Percentiles rank a stretch among this genome's conserved stretches.
Evolutionary conservation across 53 echinoderm and acorn worm species (phyloP).

Genomic region (Mesocentrotus franciscanus): DNA sequence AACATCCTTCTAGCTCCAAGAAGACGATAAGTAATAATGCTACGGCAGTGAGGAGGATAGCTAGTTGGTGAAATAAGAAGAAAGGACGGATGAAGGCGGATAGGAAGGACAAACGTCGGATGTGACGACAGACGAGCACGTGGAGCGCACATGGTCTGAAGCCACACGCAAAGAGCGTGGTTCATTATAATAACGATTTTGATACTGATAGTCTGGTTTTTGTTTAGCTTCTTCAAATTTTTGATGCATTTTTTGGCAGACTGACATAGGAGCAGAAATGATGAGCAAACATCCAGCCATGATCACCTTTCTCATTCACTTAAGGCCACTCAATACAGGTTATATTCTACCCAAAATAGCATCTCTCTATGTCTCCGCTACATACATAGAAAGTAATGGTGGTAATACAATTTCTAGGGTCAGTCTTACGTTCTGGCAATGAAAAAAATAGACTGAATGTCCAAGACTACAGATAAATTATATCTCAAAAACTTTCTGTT

Average conservation of each 20-base stretch:
- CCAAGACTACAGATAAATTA: too few relatives aligned
- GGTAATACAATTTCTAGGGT: too few relatives aligned
- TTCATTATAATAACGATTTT: background rate
- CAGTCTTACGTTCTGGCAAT: too few relatives aligned
- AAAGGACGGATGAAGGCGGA: background rate
- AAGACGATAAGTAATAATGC: background rate
- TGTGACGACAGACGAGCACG: background rate
- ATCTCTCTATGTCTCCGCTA: too few relatives aligned
- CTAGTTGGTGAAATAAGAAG: background rate
- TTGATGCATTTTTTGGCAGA: background rate
- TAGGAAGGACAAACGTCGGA: background rate
- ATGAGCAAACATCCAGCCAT: background rate
- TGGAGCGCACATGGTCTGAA: slow-evolving; percentile 12
- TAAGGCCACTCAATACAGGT: too few relatives aligned
- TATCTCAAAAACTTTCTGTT: too few relatives aligned
- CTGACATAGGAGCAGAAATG: background rate
- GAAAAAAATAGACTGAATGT: too few relatives aligned
- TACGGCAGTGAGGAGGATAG: background rate
- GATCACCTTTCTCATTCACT: background rate
- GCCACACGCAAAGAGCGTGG: background rate
- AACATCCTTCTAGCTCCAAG: background rate
- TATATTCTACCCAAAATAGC: too few relatives aligned
- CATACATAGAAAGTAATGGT: too few relatives aligned
- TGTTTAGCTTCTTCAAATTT: background rate
- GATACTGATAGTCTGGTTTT: background rate